Base-by-base conservation (phyloP, 2,888 invertebrate species). In the Lasioglossum zephyrum region DNA sequence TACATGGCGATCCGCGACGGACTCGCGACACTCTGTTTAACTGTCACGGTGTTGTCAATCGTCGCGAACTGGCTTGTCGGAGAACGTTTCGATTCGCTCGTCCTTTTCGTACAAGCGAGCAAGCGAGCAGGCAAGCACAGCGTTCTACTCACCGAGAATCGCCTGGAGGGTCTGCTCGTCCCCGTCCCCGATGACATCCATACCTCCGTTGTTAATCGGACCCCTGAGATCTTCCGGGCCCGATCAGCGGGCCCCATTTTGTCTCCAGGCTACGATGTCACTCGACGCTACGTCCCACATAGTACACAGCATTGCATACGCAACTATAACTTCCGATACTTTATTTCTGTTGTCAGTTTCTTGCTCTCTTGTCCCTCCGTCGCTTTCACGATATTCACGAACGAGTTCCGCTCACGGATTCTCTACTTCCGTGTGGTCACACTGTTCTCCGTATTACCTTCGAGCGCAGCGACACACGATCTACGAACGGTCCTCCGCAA, bases 101-200 rank as follows among this genome's bases (percentile, higher is more conserved):
- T 47, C 39, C 44, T 16, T 39, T 36, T 66, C 11, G 26, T 36
- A 26, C 49, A n/a, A 57, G 57, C 57, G 9, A 57, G 9, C 57
- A n/a, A n/a, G 57, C 57, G 8, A 57, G n/a, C 39, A 9, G 39
- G 44, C 39, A 36, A 81, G 36, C 36, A 36, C 36, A 36, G 47
- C 13, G 49, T 18, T 49, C 22, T 63, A 93, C 94, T 94, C 87
- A 95, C 95, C 95, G 91, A 95, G 95, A 93, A 95, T 95, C 92
- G 95, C 95, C 94, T 95, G 95, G 92, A 95, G 94, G 93, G 95
- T 95, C 92, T 95, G 95, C 92, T 95, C 95, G 92, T 95, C 95
- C 88, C 95, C 95, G 92, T 95, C 94, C 91, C 93, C 94, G 93
- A 94, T 95, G 93, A 94, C 95, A 92, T 95, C 95, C 95, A 95